Conservation (phyloP, 2,797 vertebrate genomes). For the Graptemys geographica region DNA sequence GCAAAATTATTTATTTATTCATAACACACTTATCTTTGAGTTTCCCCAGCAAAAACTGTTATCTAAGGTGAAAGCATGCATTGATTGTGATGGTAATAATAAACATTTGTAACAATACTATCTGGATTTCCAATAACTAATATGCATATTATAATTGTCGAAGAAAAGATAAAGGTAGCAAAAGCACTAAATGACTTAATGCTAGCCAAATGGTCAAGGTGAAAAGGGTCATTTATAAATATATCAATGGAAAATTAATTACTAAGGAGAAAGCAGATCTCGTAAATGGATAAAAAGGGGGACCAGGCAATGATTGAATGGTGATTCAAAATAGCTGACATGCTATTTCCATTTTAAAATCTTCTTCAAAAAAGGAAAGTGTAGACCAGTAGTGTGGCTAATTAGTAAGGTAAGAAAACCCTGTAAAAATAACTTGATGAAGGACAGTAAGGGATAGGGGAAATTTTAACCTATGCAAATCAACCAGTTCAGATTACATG, state of each 20-base stretch:
- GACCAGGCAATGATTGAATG: background rate
- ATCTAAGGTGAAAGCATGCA: conserved; percentile 66
- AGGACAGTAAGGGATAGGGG: background rate
- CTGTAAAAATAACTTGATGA: background rate
- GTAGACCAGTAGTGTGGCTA: background rate
- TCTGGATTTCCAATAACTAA: conserved; percentile 35
- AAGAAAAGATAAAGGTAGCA: conserved; percentile 33
- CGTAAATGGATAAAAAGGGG: conserved; percentile 15
- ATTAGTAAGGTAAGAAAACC: background rate
- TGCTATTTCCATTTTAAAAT: background rate
- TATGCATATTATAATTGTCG: conserved; percentile 12
- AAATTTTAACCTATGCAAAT: background rate
- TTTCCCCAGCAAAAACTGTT: conserved; percentile 65
- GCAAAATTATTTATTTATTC: conserved; percentile 65
- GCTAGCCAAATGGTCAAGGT: conserved; percentile 35
- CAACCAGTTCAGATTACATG: background rate
- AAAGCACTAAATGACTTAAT: conserved; percentile 24
- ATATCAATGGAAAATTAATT: conserved; percentile 13
- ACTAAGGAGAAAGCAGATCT: background rate
- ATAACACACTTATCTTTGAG: conserved; percentile 62
- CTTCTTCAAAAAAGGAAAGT: conserved; percentile 12
- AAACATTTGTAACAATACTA: background rate
- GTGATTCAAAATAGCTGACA: conserved; percentile 2
- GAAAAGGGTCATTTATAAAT: conserved; percentile 42
- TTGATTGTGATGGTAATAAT: conserved; percentile 54